phyloP scores from a whole-genome alignment of 2,113 vertebrate genomes.

The Psilopsiagon aymara region DNA sequence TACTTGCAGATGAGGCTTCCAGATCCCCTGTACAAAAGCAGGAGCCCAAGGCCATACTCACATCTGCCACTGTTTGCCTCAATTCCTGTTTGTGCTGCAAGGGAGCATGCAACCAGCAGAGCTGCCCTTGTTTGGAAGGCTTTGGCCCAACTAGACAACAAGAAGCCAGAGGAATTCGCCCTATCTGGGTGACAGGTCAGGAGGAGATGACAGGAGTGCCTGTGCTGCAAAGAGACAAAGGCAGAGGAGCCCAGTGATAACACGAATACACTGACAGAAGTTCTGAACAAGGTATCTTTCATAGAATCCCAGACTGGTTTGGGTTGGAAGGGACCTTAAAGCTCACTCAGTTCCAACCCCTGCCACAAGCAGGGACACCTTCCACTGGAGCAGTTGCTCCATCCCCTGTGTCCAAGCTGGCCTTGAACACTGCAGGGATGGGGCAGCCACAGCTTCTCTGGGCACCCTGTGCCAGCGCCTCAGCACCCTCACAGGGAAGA shows the following conservation, averaged over 20 bases:
- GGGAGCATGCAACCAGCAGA: not conserved
- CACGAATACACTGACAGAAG: not conserved
- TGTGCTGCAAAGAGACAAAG: not conserved
- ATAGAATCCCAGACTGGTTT: not conserved
- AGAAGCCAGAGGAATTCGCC: not conserved
- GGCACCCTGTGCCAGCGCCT: not conserved
- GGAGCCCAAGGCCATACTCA: not conserved
- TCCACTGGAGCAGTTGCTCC: not conserved
- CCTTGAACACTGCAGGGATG: no score
- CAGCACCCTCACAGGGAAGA: not conserved
- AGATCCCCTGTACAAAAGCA: not conserved
- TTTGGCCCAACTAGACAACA: not conserved
- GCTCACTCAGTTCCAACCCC: not conserved
- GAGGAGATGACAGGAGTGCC: not conserved
- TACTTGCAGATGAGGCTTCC: constrained; percentile 46
- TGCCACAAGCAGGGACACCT: not conserved
- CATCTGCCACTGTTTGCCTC: not conserved
- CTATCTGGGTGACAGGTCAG: not conserved
- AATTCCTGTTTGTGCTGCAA: not conserved
- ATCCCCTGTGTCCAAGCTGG: not conserved
- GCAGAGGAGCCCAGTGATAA: not conserved
- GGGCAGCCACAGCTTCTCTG: not conserved
- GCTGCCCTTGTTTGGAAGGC: not conserved
- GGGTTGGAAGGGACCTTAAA: not conserved
- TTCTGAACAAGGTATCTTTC: accelerated